A percentile compares a stretch with the other conserved stretches of the same genome.
Evolutionary conservation across 2,797 vertebrate species (phyloP).

Genomic region (Clamator glandarius): DNA sequence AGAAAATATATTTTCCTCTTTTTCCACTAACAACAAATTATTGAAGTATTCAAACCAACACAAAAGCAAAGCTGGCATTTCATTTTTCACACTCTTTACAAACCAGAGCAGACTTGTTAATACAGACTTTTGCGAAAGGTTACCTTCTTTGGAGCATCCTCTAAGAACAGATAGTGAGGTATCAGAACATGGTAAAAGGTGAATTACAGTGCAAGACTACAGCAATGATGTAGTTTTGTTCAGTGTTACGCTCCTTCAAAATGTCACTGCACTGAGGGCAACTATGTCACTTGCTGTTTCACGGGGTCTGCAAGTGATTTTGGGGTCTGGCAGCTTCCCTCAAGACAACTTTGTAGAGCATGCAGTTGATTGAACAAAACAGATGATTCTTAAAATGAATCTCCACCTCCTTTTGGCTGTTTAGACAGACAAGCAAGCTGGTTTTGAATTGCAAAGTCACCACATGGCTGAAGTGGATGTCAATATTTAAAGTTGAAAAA

Average conservation of each 20-base stretch:
- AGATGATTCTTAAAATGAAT: no score
- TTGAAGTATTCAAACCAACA: not conserved
- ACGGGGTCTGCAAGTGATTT: not conserved
- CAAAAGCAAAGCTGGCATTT: not conserved
- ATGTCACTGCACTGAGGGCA: not conserved
- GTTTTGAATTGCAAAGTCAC: no score
- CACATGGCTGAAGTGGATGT: no score
- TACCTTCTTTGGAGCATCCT: not conserved
- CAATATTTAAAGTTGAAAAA: no score
- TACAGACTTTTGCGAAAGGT: not conserved
- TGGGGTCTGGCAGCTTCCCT: not conserved
- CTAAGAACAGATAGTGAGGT: not conserved
- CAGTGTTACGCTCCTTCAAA: not conserved
- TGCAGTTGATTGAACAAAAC: not conserved
- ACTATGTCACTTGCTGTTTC: not conserved
- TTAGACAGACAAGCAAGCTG: no score
- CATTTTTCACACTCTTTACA: not conserved
- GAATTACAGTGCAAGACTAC: no score
- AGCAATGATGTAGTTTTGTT: not conserved
- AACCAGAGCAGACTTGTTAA: not conserved
- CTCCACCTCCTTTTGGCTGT: no score
- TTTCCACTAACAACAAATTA: not conserved
- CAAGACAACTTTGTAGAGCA: not conserved
- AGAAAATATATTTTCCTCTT: not conserved
- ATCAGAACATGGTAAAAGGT: rapidly evolving